These are phyloP conservation scores for Nannobrachium achirus DNA, from an alignment of 2,113 vertebrate species.

Conservation along the genomic window DNA sequence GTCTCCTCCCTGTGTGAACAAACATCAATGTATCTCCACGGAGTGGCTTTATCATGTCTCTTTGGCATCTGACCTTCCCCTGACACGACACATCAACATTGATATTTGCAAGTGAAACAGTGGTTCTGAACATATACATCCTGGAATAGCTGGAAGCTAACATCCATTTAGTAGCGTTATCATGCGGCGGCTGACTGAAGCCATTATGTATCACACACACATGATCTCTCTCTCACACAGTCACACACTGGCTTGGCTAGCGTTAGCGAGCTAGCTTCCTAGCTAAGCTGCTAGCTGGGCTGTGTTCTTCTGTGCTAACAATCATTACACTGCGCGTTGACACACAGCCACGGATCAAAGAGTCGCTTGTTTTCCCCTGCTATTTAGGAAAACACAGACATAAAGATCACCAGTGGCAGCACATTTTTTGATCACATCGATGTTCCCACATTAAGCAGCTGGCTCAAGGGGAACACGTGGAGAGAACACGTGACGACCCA, in stretches of 20 bases:
- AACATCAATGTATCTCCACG: background rate
- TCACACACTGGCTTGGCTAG: slow-evolving; percentile 24
- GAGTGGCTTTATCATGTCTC: background rate
- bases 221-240: too few relatives aligned
- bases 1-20: background rate
- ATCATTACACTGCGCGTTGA: slow-evolving; percentile 22
- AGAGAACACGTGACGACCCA: slow-evolving; percentile 78
- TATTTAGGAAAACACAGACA: background rate
- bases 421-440: slow-evolving; percentile 12
- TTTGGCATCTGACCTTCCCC: background rate
- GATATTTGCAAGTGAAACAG: background rate
- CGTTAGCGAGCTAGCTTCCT: background rate
- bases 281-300: background rate
- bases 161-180: background rate
- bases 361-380: fast-evolving
- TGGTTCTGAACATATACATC: background rate
- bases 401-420: background rate
- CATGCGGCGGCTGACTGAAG: background rate
- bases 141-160: background rate
- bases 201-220: slow-evolving; percentile 14
- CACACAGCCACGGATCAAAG: background rate
- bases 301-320: slow-evolving; percentile 4
- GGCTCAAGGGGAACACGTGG: slow-evolving; percentile 77
- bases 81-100: background rate
- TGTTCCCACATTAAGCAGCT: slow-evolving; percentile 53